These are phyloP conservation scores for Latheticus oryzae DNA, from an alignment of 2,888 invertebrate species.

Conservation along the genomic window DNA sequence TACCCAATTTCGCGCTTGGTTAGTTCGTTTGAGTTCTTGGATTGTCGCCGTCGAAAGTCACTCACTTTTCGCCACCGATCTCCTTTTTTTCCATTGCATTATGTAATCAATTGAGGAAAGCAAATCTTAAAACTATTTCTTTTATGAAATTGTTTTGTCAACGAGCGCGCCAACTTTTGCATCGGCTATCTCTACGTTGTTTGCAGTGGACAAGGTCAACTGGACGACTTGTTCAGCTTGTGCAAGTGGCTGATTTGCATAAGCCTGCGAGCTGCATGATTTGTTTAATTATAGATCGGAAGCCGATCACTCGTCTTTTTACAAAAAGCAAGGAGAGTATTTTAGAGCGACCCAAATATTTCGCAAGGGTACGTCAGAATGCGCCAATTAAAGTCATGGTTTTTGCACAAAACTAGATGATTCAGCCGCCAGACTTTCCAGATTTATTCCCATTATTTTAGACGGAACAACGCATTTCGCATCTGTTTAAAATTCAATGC, in stretches of 20 bases:
- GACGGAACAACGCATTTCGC: too few relatives aligned
- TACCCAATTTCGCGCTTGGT: conserved; percentile 36
- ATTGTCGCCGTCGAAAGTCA: conserved; percentile 24
- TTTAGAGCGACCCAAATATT: too few relatives aligned
- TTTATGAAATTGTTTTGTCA: conserved; percentile 50
- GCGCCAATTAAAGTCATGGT: too few relatives aligned
- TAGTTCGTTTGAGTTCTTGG: conserved; percentile 26
- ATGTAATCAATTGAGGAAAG: background rate
- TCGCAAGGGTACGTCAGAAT: too few relatives aligned
- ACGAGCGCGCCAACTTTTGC: conserved; percentile 48
- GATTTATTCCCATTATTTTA: too few relatives aligned
- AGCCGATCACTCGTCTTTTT: conserved; percentile 18
- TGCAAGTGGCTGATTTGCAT: conserved; percentile 56
- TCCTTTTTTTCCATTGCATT: conserved; percentile 11
- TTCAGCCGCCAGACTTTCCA: too few relatives aligned
- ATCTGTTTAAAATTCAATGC: too few relatives aligned
- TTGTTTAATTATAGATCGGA: conserved; percentile 51
- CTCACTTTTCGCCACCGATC: too few relatives aligned
- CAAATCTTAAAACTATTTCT: background rate
- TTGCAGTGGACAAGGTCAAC: conserved; percentile 58
- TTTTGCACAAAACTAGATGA: too few relatives aligned
- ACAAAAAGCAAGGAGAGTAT: too few relatives aligned
- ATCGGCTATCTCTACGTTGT: conserved; percentile 48
- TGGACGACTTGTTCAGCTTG: conserved; percentile 54
- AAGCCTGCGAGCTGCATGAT: conserved; percentile 52